Evolutionary conservation across 2,888 invertebrate genomes (phyloP).

Genomic region (Limnephilus marmoratus): DNA sequence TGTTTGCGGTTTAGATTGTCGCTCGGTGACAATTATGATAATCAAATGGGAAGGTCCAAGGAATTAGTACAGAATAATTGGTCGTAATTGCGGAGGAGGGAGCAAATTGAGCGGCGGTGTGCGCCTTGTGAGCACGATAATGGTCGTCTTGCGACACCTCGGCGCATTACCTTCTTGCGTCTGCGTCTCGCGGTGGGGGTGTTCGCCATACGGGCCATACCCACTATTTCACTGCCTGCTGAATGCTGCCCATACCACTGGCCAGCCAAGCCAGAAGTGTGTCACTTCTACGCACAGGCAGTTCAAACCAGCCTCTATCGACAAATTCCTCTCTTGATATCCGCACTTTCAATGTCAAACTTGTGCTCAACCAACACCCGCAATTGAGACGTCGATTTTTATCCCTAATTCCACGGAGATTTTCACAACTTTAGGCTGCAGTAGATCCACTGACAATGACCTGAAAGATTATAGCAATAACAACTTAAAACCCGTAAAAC

Average conservation of each 20-base stretch:
- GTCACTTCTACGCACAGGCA: not conserved
- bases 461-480: too few species aligned
- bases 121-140: not conserved
- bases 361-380: too few species aligned
- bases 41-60: slow-evolving; percentile 30
- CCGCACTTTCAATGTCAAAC: too few species aligned
- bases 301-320: not conserved
- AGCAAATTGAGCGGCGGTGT: not conserved
- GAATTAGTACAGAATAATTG: slow-evolving; percentile 35
- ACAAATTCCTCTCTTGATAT: not conserved
- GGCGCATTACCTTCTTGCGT: not conserved
- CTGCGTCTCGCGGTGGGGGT: not conserved
- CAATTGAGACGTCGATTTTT: too few species aligned
- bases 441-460: too few species aligned
- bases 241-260: not conserved
- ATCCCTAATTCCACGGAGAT: too few species aligned
- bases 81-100: slow-evolving; percentile 22
- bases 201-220: not conserved
- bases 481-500: too few species aligned
- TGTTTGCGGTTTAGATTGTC: slow-evolving; percentile 30
- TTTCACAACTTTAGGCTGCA: too few species aligned
- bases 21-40: not conserved
- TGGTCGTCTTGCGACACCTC: slow-evolving; percentile 2
- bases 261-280: too few species aligned
- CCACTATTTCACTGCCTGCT: too few species aligned